A percentile compares a stretch with the other conserved stretches of the same genome.
Conservation (phyloP, 1,140 invertebrate genomes). For the Drosophila triauraria region DNA sequence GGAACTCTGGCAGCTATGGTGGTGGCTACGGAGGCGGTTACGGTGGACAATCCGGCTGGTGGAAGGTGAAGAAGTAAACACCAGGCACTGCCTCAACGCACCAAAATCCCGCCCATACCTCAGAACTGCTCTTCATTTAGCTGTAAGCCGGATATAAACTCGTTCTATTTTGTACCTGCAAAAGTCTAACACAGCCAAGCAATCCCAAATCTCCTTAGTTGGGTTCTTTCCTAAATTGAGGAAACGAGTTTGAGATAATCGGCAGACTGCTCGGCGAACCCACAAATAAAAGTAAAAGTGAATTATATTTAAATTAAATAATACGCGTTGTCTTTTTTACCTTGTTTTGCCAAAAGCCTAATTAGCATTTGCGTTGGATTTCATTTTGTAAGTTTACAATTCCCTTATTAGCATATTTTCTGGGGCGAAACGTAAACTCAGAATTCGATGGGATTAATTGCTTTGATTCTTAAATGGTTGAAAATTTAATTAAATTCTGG, state of each 20-base stretch:
- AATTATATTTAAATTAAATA: constrained; percentile 32
- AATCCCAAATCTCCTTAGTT: constrained; percentile 6
- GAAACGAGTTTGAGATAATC: constrained; percentile 42
- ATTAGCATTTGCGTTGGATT: neutral
- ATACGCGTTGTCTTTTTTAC: constrained; percentile 1
- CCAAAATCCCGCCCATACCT: neutral
- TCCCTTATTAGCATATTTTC: constrained; percentile 3
- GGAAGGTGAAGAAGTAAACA: constrained; percentile 64
- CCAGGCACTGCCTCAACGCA: neutral
- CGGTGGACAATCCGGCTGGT: constrained; percentile 63
- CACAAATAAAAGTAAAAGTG: constrained; percentile 39
- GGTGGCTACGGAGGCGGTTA: constrained; percentile 42
- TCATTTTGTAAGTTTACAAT: constrained; percentile 2
- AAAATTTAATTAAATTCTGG: neutral
- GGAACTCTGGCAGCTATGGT: constrained; percentile 27
- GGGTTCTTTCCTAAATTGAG: constrained; percentile 2
- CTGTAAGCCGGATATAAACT: constrained; percentile 41
- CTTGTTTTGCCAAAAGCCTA: neutral
- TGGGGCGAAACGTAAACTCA: neutral
- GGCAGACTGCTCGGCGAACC: constrained; percentile 21
- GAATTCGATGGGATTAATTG: neutral
- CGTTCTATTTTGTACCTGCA: constrained; percentile 52
- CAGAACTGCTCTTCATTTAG: constrained; percentile 15
- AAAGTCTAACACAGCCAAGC: constrained; percentile 16
- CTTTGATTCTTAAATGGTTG: neutral